Evolutionary conservation across 2,797 vertebrate species (phyloP).

Genomic region (Amblyraja radiata): DNA sequence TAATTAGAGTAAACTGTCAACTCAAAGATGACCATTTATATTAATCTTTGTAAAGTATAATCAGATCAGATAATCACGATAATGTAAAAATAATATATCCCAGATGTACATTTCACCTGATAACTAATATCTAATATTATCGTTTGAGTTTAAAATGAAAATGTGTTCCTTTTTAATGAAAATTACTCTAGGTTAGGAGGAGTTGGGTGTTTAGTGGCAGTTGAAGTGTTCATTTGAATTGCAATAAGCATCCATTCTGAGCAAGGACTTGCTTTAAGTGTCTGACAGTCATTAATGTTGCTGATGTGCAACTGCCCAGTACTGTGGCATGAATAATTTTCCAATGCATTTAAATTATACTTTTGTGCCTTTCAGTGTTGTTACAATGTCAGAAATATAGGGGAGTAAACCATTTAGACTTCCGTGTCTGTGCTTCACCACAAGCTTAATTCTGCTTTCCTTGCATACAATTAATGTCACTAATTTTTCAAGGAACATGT

Average conservation of each 20-base stretch:
- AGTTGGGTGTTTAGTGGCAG: neutral
- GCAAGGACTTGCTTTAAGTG: neutral
- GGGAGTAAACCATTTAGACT: neutral
- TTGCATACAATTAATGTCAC: neutral
- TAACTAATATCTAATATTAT: neutral
- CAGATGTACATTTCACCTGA: neutral
- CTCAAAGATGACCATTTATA: neutral
- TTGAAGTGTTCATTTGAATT: conserved; percentile 6
- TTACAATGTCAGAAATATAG: neutral
- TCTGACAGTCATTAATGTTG: conserved; percentile 6
- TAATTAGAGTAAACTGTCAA: neutral
- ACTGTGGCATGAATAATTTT: neutral
- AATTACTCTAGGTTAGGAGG: neutral
- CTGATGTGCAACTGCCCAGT: neutral
- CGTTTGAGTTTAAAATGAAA: neutral
- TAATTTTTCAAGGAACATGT: neutral
- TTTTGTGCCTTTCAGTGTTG: neutral
- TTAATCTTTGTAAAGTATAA: neutral
- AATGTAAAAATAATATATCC: neutral
- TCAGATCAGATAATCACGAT: neutral
- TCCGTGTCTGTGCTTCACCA: neutral
- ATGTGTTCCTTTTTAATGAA: neutral
- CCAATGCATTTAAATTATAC: neutral
- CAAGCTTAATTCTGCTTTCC: neutral
- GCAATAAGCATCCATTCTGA: neutral